Evolutionary conservation across 2,113 vertebrate genomes (phyloP), one percentile per base, ranked within the genome.

Genomic region (Perognathus longimembris): DNA sequence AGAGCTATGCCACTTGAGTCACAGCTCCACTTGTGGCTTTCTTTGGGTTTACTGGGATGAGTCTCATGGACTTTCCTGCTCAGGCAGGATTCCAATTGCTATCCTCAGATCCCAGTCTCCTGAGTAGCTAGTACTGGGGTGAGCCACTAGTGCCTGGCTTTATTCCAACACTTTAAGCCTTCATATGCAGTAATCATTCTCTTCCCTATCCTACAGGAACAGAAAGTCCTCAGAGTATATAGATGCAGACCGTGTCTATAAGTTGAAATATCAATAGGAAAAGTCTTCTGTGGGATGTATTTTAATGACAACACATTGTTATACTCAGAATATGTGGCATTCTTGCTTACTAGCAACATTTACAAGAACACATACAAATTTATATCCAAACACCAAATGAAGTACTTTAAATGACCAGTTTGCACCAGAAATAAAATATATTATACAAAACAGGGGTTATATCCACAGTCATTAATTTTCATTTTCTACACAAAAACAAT

Each of bases 401-500:
- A 96, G 95, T 85, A 95, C 94, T 97, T 97, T 94, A 97, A 98
- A 97, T 89, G 95, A 98, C 67, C 88, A 97, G 96, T 81, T 97
- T 81, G 83, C 96, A 96, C 95, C 97, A 97, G 97, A 97, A 97
- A 98, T 95, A 98, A 98, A 98, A 98, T 97, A 98, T 97, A 98
- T 98, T 97, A 98, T 95, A 98, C 97, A 98, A 97, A 98, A 97
- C 93, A 97, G 95, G 96, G 97, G 97, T 97, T 98, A 98, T 98
- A 98, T 98, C 98, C 98, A 98, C 97, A 98, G 97, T 98, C 96
- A 98, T 96, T 95, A 98, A 98, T 98, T 98, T 18, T 22, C 94
- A 91, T 97, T 97, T 97, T 98, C 98, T 98, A 98, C 98, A 98
- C 97, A 98, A 98, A 97, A 97, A 97, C 93, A 98, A 99, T 99